A percentile compares a stretch with the other conserved stretches of the same genome.
phyloP scores from a whole-genome alignment of 2,113 vertebrate genomes.

The Gorsachius goisagi region DNA sequence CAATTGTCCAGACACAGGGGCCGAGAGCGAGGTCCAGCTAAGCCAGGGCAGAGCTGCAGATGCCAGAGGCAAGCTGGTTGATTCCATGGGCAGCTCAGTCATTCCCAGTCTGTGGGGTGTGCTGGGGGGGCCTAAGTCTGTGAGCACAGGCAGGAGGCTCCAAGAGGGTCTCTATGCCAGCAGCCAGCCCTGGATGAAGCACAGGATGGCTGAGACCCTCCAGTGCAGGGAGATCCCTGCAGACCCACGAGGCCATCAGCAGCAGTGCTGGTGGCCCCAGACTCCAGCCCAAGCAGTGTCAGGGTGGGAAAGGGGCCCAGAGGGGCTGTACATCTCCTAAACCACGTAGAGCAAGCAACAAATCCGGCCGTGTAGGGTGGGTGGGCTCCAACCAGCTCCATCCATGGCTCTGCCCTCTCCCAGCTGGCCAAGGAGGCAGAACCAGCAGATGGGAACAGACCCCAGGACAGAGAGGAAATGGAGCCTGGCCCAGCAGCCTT shows the following conservation, averaged over 20 bases:
- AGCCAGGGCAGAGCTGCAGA: background rate
- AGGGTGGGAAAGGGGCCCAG: background rate
- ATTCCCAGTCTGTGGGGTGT: background rate
- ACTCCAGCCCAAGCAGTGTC: background rate
- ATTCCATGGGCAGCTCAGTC: background rate
- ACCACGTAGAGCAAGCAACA: background rate
- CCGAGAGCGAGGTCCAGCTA: background rate
- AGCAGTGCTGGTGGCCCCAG: background rate
- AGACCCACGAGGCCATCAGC: background rate
- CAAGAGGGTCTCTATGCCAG: background rate
- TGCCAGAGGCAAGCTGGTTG: background rate
- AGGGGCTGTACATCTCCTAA: background rate
- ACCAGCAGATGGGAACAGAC: rapidly evolving
- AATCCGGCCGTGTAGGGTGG: rapidly evolving
- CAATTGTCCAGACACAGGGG: background rate
- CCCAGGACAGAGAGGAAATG: background rate
- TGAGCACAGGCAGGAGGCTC: background rate
- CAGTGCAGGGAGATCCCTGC: background rate
- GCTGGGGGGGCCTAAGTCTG: background rate
- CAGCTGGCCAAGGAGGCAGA: background rate
- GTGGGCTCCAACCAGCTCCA: background rate
- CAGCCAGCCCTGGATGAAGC: background rate
- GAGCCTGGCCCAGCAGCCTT: background rate
- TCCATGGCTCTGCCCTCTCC: background rate
- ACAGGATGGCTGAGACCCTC: background rate